Evolutionary conservation across 2,888 invertebrate genomes (phyloP).

Genomic region (Pammene aurita): DNA sequence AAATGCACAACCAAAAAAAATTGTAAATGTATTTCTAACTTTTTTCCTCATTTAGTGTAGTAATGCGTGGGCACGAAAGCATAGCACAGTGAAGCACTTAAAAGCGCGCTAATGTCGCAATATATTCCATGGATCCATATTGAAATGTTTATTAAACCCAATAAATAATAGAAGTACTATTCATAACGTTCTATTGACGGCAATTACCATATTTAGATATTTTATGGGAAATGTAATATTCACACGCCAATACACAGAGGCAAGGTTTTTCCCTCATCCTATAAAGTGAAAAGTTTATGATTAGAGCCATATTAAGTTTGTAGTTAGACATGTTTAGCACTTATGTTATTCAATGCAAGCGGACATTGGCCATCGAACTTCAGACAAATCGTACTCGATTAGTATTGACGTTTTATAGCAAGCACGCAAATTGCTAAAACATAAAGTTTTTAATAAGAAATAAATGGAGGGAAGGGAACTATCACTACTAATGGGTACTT

Average conservation of each 20-base stretch:
- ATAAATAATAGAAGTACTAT: background rate
- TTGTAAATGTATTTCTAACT: no score
- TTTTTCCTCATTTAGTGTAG: no score
- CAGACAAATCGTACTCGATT: no score
- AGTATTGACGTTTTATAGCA: no score
- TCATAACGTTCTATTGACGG: constrained; percentile 4
- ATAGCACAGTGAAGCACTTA: no score
- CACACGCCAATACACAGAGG: background rate
- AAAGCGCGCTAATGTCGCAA: background rate
- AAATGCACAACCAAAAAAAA: background rate
- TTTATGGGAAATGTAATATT: constrained; percentile 3
- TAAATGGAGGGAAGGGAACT: no score
- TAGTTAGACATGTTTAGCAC: no score
- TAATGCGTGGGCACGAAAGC: no score
- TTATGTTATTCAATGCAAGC: background rate
- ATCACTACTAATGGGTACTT: no score
- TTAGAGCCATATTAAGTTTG: background rate
- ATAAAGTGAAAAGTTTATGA: constrained; percentile 8
- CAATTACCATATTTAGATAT: constrained; percentile 2
- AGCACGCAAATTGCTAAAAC: no score
- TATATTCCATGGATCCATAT: background rate
- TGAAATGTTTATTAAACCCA: constrained; percentile 21
- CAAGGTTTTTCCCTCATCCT: background rate
- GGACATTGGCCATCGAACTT: no score
- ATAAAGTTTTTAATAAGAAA: no score